Percentiles rank a stretch among this genome's conserved stretches.
Evolutionary conservation across 2,797 vertebrate species (phyloP).

Genomic region (Triplophysa yarkandensis): DNA sequence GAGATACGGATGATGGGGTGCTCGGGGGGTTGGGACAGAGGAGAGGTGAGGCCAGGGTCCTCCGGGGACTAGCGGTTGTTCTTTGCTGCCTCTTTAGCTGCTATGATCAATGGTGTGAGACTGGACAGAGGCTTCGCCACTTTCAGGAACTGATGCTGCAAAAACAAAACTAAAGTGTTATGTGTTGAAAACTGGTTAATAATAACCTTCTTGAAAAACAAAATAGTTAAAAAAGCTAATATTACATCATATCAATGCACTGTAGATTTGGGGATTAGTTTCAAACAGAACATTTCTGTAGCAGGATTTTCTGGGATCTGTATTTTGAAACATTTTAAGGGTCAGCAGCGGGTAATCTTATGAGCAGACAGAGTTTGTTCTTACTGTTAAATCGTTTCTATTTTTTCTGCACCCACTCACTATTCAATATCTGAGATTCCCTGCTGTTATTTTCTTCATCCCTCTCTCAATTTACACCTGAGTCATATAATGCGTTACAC

Average conservation of each 20-base stretch:
- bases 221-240: background rate
- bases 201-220: background rate
- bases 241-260: too few relatives aligned
- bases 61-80: slow-evolving; percentile 82
- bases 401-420: slow-evolving; percentile 6
- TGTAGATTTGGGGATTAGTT: background rate
- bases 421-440: background rate
- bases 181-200: background rate
- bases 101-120: slow-evolving; percentile 91
- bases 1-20: slow-evolving; percentile 24
- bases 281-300: background rate
- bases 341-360: background rate
- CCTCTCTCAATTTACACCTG: background rate
- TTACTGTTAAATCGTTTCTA: background rate
- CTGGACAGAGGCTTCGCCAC: slow-evolving; percentile 94
- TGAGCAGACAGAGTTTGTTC: background rate
- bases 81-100: slow-evolving; percentile 93
- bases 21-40: slow-evolving; percentile 16
- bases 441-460: slow-evolving; percentile 1
- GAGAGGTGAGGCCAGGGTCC: slow-evolving; percentile 4
- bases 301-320: background rate
- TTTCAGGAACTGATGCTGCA: slow-evolving; percentile 94
- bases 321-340: background rate
- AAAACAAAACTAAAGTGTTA: slow-evolving; percentile 10
- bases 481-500: slow-evolving; percentile 26